Base-by-base conservation (phyloP, 1,140 invertebrate genomes). In the Drosophila triauraria region DNA sequence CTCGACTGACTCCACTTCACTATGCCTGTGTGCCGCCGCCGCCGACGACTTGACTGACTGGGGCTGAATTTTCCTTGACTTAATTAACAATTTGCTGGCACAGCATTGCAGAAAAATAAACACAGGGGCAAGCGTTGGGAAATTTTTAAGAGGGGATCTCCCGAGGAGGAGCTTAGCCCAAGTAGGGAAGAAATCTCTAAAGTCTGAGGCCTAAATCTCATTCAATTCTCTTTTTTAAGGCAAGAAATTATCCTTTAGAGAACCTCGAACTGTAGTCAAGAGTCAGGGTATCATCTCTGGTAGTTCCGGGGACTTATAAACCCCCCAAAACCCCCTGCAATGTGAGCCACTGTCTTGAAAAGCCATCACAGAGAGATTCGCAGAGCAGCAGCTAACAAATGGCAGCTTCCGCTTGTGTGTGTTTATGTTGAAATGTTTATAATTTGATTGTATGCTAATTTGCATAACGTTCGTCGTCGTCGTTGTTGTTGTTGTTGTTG, bases 361-460 rank as follows among this genome's bases (percentile, higher is more conserved):
- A 32, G 50, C 30, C 30, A 54, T 13, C 38, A 7, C 61, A 35
- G 17, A 58, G 68, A 60, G 38, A 74, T 74, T 72, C 54, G 67
- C 70, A 72, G n/a, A 63, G 44, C 57, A 63, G 44, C 56, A 47
- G 53, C 68, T 42, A 48, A 72, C 80, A 82, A 82, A 82, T 84
- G 78, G 60, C 74, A 75, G 78, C 56, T 81, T 81, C 74, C 74
- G 81, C 63, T 84, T 63, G 75, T 80, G 75, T 80, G 75, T 80
- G 71, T 57, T 78, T 78, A 71, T 80, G 81, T 77, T 74, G 80
- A 83, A 85, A 85, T 85, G 64, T 81, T 85, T 85, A 85, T 75
- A 85, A 81, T 78, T 78, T 85, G 82, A 85, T 85, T 85, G 82
- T 85, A 85, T 85, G 78, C 82, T 81, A 85, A 85, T 85, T 78